Evolutionary conservation across 2,113 vertebrate species (phyloP).

Genomic region (Sceloporus undulatus): DNA sequence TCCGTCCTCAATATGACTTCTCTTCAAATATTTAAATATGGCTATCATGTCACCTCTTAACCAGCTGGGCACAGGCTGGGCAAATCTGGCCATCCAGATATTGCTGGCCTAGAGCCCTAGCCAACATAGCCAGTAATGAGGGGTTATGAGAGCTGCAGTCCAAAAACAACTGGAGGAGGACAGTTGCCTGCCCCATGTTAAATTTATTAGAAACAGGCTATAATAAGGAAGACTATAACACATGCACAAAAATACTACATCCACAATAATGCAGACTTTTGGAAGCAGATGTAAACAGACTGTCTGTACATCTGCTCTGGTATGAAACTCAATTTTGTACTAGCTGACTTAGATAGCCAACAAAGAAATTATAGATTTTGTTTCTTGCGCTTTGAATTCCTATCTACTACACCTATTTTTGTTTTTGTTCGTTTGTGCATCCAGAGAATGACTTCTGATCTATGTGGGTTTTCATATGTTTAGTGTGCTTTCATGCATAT

Average conservation of each 20-base stretch:
- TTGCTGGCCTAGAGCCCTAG: background rate
- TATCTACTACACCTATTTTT: background rate
- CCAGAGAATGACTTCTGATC: background rate
- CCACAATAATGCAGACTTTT: accelerated
- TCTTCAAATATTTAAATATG: too few relatives aligned
- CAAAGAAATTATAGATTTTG: background rate
- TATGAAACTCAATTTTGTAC: background rate
- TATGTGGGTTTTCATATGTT: background rate
- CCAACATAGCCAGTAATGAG: background rate
- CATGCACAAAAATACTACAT: background rate
- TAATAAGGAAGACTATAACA: background rate
- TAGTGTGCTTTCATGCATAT: background rate
- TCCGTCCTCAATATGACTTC: too few relatives aligned
- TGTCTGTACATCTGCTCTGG: background rate
- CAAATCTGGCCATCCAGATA: background rate
- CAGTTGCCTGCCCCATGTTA: too few relatives aligned
- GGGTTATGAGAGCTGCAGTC: background rate
- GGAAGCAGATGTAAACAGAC: background rate
- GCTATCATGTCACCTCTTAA: too few relatives aligned
- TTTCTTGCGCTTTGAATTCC: background rate
- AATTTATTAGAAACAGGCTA: too few relatives aligned
- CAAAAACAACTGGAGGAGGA: too few relatives aligned
- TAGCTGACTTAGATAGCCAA: accelerated
- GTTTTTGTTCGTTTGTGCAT: background rate
- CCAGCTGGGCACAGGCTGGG: too few relatives aligned